phyloP scores from a whole-genome alignment of 2,797 vertebrate genomes.

The Catostomus latipinnis region DNA sequence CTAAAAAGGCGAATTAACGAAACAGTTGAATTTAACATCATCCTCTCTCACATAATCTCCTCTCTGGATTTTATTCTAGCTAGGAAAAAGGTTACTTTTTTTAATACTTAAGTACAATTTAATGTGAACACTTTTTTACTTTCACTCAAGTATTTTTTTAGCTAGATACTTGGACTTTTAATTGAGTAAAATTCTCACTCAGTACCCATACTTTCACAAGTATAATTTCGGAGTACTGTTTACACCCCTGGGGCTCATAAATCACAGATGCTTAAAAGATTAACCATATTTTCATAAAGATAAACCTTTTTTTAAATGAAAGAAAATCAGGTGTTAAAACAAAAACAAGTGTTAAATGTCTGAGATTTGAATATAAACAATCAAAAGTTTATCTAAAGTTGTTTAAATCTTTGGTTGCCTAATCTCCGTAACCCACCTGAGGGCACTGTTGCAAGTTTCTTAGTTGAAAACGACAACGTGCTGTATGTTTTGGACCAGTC shows the following conservation, averaged over 20 bases:
- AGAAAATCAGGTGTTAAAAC: background rate
- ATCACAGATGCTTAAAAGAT: background rate
- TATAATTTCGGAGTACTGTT: too few species aligned
- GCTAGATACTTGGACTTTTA: too few species aligned
- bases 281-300: background rate
- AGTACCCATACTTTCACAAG: too few species aligned
- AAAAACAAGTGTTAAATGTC: background rate
- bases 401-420: background rate
- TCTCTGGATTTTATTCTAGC: too few species aligned
- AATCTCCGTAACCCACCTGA: constrained; percentile 5
- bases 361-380: background rate
- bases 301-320: background rate
- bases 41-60: too few species aligned
- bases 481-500: background rate
- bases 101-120: too few species aligned
- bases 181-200: too few species aligned
- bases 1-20: too few species aligned
- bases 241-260: background rate
- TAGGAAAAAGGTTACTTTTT: too few species aligned
- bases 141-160: too few species aligned
- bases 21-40: too few species aligned
- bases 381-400: background rate
- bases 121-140: too few species aligned
- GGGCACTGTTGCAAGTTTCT: constrained; percentile 26
- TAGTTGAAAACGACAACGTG: background rate